Evolutionary conservation across 2,888 invertebrate species (phyloP), one percentile per base, ranked within the genome.

Genomic region (Eledone cirrhosa): DNA sequence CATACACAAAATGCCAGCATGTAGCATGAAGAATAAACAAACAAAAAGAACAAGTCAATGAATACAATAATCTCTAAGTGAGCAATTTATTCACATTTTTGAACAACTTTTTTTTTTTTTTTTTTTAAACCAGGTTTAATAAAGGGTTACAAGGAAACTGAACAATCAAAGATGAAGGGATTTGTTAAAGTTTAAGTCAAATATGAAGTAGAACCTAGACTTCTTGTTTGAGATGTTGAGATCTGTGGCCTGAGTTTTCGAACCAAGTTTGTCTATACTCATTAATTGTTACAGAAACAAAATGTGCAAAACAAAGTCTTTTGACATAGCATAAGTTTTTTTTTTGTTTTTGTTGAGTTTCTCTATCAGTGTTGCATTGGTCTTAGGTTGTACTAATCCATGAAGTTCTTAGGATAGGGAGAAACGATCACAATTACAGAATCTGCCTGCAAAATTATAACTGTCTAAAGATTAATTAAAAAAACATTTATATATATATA

Each of bases 21-120:
- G n/a, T 5, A 1, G 19, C 5, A 53, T 13, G 33, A 8, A 69
- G 33, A 29, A 69, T 29, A 29, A 72, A 33, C 13, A 4, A 69
- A 69, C 16, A 69, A 8, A 5, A 14, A 22, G 31, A 69, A 13
- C 22, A 69, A 69, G 22, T 24, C 31, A 33, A n/a, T 22, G 8
- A 69, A 33, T 41, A 72, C 72, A 72, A 31, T n/a, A 72, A 29
- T n/a, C 22, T 72, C 72, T 72, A 72, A 72, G 72, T 72, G 72
- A 72, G 72, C 33, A 72, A 72, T 72, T 72, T 72, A 72, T 72
- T 72, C 72, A 72, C 72, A 72, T 41, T 72, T 72, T 72, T 41
- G 72, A 72, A 72, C 72, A 72, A 72, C 72, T 72, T 31, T 72
- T 29, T 72, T 67, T 53, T 53, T 53, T 53, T 22, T 53, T 22